Base-by-base conservation (phyloP, 2,888 invertebrate species). In the Isotomurus palustris region DNA sequence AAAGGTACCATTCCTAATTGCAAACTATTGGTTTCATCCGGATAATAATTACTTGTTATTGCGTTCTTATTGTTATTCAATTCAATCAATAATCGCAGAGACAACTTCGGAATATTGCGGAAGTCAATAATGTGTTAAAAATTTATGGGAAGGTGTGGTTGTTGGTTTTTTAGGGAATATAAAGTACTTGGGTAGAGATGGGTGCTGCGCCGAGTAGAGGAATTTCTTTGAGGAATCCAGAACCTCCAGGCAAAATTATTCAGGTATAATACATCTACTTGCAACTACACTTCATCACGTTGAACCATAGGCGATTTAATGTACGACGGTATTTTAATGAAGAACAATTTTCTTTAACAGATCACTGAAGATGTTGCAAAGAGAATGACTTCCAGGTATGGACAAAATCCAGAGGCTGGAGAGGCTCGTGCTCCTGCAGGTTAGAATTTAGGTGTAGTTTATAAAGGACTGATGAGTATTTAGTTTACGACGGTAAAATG, bases 131-230 rank as follows among this genome's bases (percentile, higher is more conserved):
- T n/a, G n/a, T n/a, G n/a, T n/a, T n/a, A n/a, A n/a, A n/a, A n/a
- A n/a, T n/a, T 32, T 32, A 32, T 32, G 32, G 8, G 32, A 32
- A 32, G 12, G 8, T 32, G 32, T 32, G 12, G 32, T 8, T 32
- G 32, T 32, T 12, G 32, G 8, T 10, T 8, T 32, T 32, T 32
- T 32, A 12, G 12, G 12, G 12, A 32, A 32, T 32, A 10, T 12
- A 8, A 32, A 32, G 12, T 32, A 32, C 32, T 32, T 12, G 12
- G 32, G 12, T 32, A 32, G 17, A 36, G 53, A 61, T 61, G 61
- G 61, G 61, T 61, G 61, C 61, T 52, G 56, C 54, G 25, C 58
- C 61, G 24, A 61, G 61, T 54, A 43, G 61, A 27, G 58, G 61
- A 32, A 54, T 61, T 41, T 55, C 54, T 21, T 55, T 61, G 29